Evolutionary conservation across 2,113 vertebrate species (phyloP).

Genomic region (Megaptera novaeangliae): DNA sequence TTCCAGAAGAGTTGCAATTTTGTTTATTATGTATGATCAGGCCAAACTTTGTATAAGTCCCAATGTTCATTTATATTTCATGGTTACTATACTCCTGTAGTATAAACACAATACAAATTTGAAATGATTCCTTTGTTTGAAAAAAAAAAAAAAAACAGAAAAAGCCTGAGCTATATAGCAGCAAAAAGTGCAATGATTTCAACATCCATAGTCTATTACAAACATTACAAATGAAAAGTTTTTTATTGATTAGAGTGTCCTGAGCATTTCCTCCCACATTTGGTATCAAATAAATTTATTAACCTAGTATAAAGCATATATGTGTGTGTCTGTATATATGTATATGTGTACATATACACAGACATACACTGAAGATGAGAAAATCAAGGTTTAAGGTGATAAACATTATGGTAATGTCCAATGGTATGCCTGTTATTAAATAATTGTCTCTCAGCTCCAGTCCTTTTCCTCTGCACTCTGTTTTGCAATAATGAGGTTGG

Average conservation of each 20-base stretch:
- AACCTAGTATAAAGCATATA: neutral
- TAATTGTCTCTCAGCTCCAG: neutral
- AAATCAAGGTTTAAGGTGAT: neutral
- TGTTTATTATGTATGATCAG: neutral
- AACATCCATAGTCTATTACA: neutral
- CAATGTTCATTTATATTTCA: neutral
- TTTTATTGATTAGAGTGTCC: neutral
- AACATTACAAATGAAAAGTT: neutral
- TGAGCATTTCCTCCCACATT: neutral
- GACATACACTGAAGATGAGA: neutral
- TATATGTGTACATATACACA: accelerated
- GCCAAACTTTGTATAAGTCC: neutral
- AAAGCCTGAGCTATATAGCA: neutral
- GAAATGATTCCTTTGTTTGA: neutral
- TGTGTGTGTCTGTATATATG: neutral
- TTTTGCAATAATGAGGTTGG: neutral
- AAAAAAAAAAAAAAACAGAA: neutral
- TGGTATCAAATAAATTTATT: neutral
- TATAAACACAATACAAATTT: neutral
- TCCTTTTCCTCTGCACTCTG: neutral
- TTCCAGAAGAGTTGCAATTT: neutral
- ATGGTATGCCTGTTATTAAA: neutral
- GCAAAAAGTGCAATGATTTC: neutral
- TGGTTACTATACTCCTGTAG: neutral
- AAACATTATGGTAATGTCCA: neutral